phyloP scores from a whole-genome alignment of 2,113 vertebrate genomes.

The Syrrhaptes paradoxus region DNA sequence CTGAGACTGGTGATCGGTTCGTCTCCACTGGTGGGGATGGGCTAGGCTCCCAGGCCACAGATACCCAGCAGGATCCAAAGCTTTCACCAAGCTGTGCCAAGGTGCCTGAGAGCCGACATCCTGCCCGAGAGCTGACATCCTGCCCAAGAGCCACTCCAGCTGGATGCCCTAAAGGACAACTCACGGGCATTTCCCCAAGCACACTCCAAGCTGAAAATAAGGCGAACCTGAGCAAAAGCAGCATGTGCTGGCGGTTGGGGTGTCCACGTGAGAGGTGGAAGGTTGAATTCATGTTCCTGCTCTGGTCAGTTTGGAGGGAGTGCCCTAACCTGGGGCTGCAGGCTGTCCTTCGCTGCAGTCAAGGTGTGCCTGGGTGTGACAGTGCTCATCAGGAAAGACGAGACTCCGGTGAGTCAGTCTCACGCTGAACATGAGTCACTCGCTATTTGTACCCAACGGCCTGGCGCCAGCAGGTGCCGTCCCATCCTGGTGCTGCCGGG shows the following conservation, averaged over 20 bases:
- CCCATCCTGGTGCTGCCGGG: neutral
- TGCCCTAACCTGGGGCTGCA: neutral
- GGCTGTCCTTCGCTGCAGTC: neutral
- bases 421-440: neutral
- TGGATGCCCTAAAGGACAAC: neutral
- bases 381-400: neutral
- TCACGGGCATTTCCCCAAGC: neutral
- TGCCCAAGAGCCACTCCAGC: neutral
- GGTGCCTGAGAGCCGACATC: neutral
- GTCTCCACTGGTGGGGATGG: neutral
- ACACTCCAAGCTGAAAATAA: neutral
- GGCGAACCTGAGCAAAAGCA: neutral
- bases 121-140: neutral
- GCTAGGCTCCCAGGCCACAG: fast-evolving
- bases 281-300: neutral
- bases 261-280: neutral
- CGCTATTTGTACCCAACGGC: neutral
- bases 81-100: neutral
- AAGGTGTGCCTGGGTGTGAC: neutral
- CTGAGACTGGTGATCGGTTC: neutral
- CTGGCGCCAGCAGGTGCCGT: neutral
- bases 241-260: neutral
- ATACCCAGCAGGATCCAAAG: neutral
- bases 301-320: neutral
- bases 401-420: neutral